Base-by-base conservation (phyloP, 2,888 invertebrate species). In the Amiota communis region DNA sequence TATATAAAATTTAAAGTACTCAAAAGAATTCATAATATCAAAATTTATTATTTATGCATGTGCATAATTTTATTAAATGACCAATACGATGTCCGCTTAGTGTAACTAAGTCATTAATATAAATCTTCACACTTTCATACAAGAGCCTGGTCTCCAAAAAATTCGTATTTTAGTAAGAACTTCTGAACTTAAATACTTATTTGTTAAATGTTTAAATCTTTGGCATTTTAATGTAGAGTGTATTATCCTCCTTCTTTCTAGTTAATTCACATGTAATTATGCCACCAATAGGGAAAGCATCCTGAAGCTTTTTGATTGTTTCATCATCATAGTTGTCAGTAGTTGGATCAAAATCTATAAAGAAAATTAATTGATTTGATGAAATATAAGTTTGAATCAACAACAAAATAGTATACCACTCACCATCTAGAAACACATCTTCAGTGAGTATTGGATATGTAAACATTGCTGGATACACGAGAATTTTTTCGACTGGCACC, bases 381-480 rank as follows among this genome's bases (percentile, higher is more conserved):
- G 0, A 11, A 17, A 59, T 51, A 8, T 51, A 53, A 10, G n/a
- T 70, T 1, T 20, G 47, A 61, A 36, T 12, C 12, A n/a, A 59
- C 12, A 68, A 20, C 17, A 17, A 4, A 8, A 46, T 9, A 53
- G n/a, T n/a, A n/a, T n/a, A n/a, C n/a, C 15, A 64, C 57, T 65
- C 57, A 85, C 84, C 88, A 61, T 80, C 74, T 70, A 89, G 78
- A 61, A 80, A 82, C 72, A 84, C 88, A 71, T 86, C 85, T 11
- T 78, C 76, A 8, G 89, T 89, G 73, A 86, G 72, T 49, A 87
- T 79, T 0, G 89, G 89, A 68, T 76, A 86, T 0, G 76, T 82
- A 72, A 89, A 88, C 61, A 88, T 86, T 46, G 82, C 77, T 2
- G 90, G 89, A 81, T 88, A 89, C 46, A 81, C 84, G 0, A 86